Percentiles rank a stretch among this genome's conserved stretches.
Evolutionary conservation across 1,140 invertebrate species (phyloP).

Genomic region (Nilaparvata lugens): DNA sequence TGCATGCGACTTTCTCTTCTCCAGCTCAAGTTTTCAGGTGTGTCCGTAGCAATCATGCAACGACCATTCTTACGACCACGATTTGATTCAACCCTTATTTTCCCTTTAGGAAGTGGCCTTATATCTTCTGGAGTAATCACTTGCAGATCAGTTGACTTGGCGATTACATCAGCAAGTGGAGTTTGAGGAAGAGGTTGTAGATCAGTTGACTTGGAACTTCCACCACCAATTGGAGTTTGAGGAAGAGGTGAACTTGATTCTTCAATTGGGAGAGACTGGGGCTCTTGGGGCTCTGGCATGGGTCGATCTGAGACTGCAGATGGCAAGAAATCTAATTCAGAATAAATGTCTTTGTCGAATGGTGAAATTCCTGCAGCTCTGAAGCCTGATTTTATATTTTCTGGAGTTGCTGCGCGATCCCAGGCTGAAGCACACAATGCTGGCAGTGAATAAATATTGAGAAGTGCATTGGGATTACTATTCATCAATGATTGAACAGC

Average conservation of each 20-base stretch:
- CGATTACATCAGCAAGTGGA: neutral
- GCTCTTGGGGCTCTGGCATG: neutral
- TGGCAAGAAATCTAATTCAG: slow-evolving; percentile 16
- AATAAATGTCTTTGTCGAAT: slow-evolving; percentile 20
- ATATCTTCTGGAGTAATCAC: no score
- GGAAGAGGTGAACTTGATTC: neutral
- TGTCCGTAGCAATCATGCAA: no score
- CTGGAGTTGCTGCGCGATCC: neutral
- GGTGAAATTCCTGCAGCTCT: slow-evolving; percentile 17
- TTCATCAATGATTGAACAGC: slow-evolving; percentile 11
- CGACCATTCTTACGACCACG: no score
- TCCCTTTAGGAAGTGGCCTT: no score
- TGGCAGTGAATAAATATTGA: slow-evolving; percentile 12
- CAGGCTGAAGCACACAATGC: neutral
- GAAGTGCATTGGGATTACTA: slow-evolving; percentile 15
- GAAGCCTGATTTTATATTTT: slow-evolving; percentile 18
- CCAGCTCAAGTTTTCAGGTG: no score
- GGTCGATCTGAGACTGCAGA: slow-evolving; percentile 18
- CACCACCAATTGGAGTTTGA: neutral
- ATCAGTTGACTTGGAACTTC: neutral
- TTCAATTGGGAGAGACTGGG: neutral
- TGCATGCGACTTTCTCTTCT: no score
- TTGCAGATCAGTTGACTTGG: no score
- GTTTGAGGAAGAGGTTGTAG: neutral
- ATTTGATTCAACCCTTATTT: no score